These are phyloP conservation scores for Limonius californicus DNA, from an alignment of 1,140 invertebrate species.

Conservation along the genomic window DNA sequence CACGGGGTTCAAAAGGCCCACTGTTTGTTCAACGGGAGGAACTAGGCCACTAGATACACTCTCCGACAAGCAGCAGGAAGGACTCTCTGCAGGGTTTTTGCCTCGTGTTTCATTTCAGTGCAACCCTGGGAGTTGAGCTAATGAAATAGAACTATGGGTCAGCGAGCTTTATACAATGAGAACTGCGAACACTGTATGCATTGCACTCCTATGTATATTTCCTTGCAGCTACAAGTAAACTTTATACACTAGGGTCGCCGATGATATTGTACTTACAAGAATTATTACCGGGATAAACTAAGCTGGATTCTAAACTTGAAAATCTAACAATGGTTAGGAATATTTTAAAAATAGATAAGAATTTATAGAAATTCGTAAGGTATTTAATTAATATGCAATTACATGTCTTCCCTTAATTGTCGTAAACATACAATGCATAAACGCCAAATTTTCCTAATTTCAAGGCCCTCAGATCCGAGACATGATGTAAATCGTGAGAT, in stretches of 20 bases:
- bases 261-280: not conserved
- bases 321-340: not conserved
- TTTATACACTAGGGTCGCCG: not conserved
- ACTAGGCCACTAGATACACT: not conserved
- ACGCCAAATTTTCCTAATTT: no score
- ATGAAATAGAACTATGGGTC: not conserved
- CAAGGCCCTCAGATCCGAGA: no score
- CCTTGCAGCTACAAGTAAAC: not conserved
- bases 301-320: not conserved
- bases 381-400: no score
- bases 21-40: not conserved
- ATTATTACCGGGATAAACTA: not conserved
- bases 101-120: not conserved
- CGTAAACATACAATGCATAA: no score
- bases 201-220: not conserved
- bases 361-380: no score
- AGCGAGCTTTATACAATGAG: conserved; percentile 1
- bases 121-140: not conserved
- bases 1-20: not conserved
- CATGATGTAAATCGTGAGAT: no score
- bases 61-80: not conserved
- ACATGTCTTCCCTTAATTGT: no score
- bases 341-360: no score
- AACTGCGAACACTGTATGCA: not conserved
- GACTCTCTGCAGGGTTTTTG: not conserved